Conservation (phyloP, 2,113 vertebrate genomes). For the Dasyornis broadbenti region DNA sequence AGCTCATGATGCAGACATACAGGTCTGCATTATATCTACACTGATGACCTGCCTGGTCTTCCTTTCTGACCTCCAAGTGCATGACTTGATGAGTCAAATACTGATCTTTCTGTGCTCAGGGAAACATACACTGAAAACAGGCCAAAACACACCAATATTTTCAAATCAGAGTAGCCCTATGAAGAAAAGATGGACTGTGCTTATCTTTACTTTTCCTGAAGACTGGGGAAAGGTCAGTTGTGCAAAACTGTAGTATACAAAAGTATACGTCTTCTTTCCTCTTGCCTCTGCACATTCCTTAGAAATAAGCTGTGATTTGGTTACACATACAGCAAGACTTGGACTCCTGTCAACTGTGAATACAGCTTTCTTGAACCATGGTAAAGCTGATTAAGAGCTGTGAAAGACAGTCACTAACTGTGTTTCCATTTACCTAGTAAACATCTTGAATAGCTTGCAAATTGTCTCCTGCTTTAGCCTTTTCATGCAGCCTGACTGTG, state of each 20-base stretch:
- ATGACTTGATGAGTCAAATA: not conserved
- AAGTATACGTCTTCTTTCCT: not conserved
- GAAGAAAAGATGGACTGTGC: not conserved
- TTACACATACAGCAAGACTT: not conserved
- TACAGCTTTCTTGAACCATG: not conserved
- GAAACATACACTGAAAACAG: not conserved
- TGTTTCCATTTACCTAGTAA: not conserved
- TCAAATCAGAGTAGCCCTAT: not conserved
- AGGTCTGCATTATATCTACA: not conserved
- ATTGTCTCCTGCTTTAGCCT: not conserved
- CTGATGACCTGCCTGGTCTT: not conserved
- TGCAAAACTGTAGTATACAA: not conserved
- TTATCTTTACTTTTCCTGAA: not conserved
- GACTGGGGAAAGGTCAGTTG: not conserved
- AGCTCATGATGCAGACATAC: not conserved
- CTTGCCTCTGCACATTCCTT: not conserved
- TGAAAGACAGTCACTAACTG: not conserved
- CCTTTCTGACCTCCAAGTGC: not conserved
- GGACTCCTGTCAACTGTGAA: not conserved
- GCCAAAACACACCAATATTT: not conserved
- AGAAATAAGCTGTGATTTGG: not conserved
- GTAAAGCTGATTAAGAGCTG: not conserved
- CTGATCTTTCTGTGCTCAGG: not conserved
- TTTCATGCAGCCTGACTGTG: not conserved
- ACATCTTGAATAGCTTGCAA: not conserved